A percentile compares a stretch with the other conserved stretches of the same genome.
phyloP scores from a whole-genome alignment of 92 coral and sea anemone genomes.

The Epizoanthus stellaris region DNA sequence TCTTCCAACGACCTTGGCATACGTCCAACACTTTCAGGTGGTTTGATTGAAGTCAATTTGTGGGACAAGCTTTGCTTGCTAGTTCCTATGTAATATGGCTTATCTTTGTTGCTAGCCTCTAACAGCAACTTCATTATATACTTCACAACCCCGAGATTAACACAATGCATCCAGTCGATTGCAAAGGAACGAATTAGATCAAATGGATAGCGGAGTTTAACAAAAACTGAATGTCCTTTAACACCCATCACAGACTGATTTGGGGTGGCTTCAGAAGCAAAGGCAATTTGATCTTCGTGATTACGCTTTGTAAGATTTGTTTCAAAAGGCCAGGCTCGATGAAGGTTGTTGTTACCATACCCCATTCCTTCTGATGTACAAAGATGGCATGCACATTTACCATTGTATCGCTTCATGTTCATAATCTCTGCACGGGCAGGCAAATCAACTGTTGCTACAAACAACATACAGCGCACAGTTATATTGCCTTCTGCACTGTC shows the following conservation, averaged over 20 bases:
- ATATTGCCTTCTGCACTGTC: constrained; percentile 64
- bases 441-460: constrained; percentile 54
- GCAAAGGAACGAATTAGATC: constrained; percentile 48
- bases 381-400: constrained; percentile 57
- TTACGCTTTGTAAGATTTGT: constrained; percentile 35
- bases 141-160: constrained; percentile 44
- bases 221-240: constrained; percentile 60
- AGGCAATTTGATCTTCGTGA: constrained; percentile 40
- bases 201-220: constrained; percentile 52
- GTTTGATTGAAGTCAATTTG: constrained; percentile 38
- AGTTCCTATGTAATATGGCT: constrained; percentile 29
- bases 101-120: background rate
- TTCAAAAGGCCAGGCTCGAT: constrained; percentile 55
- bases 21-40: constrained; percentile 43
- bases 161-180: constrained; percentile 55
- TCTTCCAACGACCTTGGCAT: constrained; percentile 46
- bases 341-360: constrained; percentile 61
- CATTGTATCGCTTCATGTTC: constrained; percentile 64
- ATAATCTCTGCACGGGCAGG: constrained; percentile 62
- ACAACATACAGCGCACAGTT: constrained; percentile 55
- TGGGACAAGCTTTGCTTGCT: constrained; percentile 11
- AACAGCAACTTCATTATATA: constrained; percentile 32
- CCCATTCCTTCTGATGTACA: constrained; percentile 61
- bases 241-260: constrained; percentile 60
- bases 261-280: constrained; percentile 47